Evolutionary conservation across 2,113 vertebrate genomes (phyloP).

Genomic region (Ifrita kowaldi): DNA sequence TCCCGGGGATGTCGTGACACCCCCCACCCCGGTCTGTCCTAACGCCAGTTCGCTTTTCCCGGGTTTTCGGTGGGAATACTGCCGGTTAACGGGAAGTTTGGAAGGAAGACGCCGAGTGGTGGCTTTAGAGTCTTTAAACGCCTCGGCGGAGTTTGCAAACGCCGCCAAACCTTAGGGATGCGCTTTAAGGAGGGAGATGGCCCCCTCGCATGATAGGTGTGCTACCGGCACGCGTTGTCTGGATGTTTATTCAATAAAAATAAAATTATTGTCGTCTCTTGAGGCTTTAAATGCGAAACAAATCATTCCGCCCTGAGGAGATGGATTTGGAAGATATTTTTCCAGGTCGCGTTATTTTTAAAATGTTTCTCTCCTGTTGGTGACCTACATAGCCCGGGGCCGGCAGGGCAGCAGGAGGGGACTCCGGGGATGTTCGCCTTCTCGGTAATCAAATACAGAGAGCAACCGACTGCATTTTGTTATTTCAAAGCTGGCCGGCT

Average conservation of each 20-base stretch:
- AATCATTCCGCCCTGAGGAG: background rate
- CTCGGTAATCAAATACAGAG: background rate
- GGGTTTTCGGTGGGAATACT: background rate
- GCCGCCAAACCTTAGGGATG: background rate
- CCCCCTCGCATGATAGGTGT: background rate
- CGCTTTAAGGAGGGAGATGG: background rate
- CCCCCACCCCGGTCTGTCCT: background rate
- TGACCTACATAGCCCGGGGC: constrained; percentile 31
- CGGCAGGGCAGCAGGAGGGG: background rate
- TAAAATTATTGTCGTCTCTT: background rate
- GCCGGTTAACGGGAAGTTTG: background rate
- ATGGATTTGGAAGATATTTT: background rate
- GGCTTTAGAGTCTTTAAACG: background rate
- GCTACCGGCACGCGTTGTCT: background rate
- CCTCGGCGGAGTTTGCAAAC: background rate
- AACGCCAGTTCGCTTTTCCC: background rate
- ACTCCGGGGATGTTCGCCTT: background rate
- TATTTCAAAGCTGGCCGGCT: background rate
- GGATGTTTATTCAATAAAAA: background rate
- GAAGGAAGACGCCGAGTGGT: background rate
- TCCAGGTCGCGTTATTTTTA: constrained; percentile 8
- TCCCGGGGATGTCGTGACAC: background rate
- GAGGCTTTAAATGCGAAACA: background rate
- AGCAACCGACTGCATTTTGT: background rate
- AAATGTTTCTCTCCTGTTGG: background rate